phyloP scores from a whole-genome alignment of 1,140 invertebrate species.

The Sycophila sp. region DNA sequence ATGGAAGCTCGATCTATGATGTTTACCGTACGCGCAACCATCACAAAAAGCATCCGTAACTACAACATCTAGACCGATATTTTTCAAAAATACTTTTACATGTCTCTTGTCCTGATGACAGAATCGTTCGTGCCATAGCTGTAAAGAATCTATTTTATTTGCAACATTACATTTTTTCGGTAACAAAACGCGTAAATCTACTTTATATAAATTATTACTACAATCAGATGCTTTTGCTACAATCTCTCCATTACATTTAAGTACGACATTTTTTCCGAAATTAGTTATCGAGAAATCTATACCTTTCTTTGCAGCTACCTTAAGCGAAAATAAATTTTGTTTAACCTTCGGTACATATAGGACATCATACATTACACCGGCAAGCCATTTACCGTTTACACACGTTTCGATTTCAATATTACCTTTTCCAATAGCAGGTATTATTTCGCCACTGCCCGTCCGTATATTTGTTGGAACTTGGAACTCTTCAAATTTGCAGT shows the following conservation, averaged over 20 bases:
- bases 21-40: background rate
- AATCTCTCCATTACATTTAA: background rate
- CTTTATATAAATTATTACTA: constrained; percentile 11
- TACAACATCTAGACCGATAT: background rate
- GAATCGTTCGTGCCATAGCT: background rate
- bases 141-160: background rate
- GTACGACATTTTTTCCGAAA: background rate
- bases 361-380: background rate
- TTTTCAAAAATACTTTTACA: background rate
- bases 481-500: background rate
- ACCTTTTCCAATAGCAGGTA: background rate
- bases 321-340: constrained; percentile 1
- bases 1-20: background rate
- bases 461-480: background rate
- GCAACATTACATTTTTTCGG: background rate
- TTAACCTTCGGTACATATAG: constrained; percentile 4
- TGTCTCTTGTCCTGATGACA: background rate
- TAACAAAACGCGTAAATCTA: background rate
- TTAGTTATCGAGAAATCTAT: background rate
- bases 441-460: background rate
- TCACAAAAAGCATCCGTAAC: background rate
- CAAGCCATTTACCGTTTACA: background rate
- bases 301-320: background rate
- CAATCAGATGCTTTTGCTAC: background rate
- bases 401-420: background rate